phyloP scores from a whole-genome alignment of 2,113 vertebrate genomes.

The Albula glossodonta region DNA sequence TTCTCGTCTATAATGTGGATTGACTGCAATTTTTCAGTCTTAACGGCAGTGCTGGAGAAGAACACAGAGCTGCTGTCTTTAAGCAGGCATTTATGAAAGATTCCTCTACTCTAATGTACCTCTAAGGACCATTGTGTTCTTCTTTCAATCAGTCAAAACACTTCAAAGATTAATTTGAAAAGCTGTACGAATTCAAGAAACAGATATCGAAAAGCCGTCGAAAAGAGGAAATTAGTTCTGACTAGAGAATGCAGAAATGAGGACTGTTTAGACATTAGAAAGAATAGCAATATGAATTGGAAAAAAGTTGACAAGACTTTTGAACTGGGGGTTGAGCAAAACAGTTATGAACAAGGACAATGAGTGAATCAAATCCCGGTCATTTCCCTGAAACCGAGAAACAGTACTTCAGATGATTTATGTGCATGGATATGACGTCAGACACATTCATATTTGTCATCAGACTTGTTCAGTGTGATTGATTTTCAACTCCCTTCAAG shows the following conservation, averaged over 20 bases:
- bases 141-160: neutral
- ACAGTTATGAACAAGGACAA: too few relatives aligned
- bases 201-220: neutral
- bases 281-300: neutral
- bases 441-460: neutral
- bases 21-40: too few relatives aligned
- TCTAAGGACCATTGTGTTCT: neutral
- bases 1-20: too few relatives aligned
- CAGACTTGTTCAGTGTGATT: neutral
- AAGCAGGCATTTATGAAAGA: too few relatives aligned
- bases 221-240: neutral
- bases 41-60: too few relatives aligned
- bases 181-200: neutral
- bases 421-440: neutral
- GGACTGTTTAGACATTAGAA: neutral
- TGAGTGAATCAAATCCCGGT: too few relatives aligned
- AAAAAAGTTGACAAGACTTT: too few relatives aligned
- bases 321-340: too few relatives aligned
- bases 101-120: too few relatives aligned
- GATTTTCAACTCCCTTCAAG: neutral
- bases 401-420: neutral
- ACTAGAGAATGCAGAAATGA: neutral
- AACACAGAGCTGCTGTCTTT: too few relatives aligned
- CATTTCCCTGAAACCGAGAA: too few relatives aligned
- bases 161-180: neutral